Percentiles rank a stretch among this genome's conserved stretches.
Conservation (phyloP, 2,888 invertebrate species). For the Saturnia pavonia region DNA sequence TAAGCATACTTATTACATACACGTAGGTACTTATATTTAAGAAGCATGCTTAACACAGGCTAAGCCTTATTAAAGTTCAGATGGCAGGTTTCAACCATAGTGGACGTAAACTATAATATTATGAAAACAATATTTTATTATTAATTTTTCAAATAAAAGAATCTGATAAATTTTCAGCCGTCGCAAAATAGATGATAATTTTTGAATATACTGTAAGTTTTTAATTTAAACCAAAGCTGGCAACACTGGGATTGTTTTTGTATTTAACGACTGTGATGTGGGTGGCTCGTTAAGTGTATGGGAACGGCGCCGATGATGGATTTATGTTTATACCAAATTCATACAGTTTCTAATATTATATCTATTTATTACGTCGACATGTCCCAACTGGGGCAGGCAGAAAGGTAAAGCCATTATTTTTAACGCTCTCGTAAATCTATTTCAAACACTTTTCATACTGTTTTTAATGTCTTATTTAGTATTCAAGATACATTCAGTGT, state of each 20-base stretch:
- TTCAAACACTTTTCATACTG: background rate
- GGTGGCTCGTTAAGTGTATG: constrained; percentile 4
- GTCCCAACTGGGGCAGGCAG: background rate
- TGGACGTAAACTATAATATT: too few relatives aligned
- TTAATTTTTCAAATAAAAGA: too few relatives aligned
- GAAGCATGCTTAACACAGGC: too few relatives aligned
- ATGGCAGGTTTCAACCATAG: too few relatives aligned
- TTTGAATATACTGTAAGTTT: background rate
- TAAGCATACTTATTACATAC: too few relatives aligned
- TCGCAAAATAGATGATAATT: background rate
- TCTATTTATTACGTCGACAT: background rate
- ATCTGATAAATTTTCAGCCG: background rate
- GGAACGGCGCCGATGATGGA: background rate
- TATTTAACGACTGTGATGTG: constrained; percentile 8
- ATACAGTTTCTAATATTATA: background rate
- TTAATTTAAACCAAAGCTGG: background rate
- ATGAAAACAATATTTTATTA: too few relatives aligned
- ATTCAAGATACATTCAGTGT: background rate
- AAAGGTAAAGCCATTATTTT: background rate
- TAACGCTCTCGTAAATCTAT: background rate
- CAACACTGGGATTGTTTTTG: constrained; percentile 3
- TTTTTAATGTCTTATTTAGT: background rate
- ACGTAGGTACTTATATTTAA: too few relatives aligned
- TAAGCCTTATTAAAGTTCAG: too few relatives aligned
- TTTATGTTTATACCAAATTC: background rate